A percentile compares a stretch with the other conserved stretches of the same genome.
Evolutionary conservation across 2,888 invertebrate species (phyloP).

Genomic region (Eilema sororculum): DNA sequence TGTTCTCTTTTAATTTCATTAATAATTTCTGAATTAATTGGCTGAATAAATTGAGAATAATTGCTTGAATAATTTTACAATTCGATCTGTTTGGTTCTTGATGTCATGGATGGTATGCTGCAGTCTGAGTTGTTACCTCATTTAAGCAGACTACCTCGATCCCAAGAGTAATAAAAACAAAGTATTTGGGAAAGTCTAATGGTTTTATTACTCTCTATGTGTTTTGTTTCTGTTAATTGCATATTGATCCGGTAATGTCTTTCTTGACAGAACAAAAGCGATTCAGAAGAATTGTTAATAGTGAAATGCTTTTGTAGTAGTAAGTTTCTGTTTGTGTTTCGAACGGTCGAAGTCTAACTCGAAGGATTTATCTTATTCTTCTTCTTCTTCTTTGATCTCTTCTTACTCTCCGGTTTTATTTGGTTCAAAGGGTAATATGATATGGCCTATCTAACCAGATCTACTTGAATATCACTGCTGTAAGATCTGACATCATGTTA

Average conservation of each 20-base stretch:
- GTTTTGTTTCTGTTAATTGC: not conserved
- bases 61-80: not conserved
- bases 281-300: not conserved
- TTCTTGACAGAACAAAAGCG: too few species aligned
- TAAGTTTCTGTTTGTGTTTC: too few species aligned
- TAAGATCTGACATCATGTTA: not conserved
- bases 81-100: not conserved
- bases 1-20: not conserved
- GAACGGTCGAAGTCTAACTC: too few species aligned
- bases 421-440: not conserved
- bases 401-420: not conserved
- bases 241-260: not conserved
- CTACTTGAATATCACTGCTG: not conserved
- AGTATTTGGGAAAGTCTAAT: not conserved
- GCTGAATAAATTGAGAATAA: not conserved
- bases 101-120: not conserved
- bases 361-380: too few species aligned
- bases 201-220: not conserved
- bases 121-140: not conserved
- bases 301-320: not conserved
- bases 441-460: too few species aligned
- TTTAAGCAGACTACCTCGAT: not conserved
- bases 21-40: not conserved
- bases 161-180: conserved; percentile 1
- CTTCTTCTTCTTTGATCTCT: too few species aligned